phyloP scores from a whole-genome alignment of 1,140 invertebrate genomes.

The Drosophila prosaltans region DNA sequence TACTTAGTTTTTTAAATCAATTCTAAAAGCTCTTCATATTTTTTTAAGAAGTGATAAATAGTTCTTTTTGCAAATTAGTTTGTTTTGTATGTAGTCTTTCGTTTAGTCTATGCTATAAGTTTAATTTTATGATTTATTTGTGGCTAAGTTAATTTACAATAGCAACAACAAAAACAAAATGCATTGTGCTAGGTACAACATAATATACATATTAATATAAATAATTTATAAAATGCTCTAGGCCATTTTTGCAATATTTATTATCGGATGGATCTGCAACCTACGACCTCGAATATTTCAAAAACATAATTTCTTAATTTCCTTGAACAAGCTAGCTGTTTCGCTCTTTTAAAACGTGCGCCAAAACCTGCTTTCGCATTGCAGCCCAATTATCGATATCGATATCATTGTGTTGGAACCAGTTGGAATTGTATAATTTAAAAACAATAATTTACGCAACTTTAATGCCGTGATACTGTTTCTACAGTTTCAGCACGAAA shows the following conservation, averaged over 20 bases:
- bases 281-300: not conserved
- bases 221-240: slow-evolving; percentile 23
- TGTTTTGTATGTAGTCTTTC: slow-evolving; percentile 64
- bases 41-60: slow-evolving; percentile 71
- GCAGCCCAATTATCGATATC: no score
- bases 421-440: no score
- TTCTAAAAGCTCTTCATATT: slow-evolving; percentile 50
- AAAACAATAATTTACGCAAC: no score
- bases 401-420: no score
- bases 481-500: no score
- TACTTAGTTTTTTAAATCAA: slow-evolving; percentile 61
- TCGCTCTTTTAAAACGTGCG: no score
- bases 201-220: slow-evolving; percentile 14
- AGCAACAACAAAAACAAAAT: slow-evolving; percentile 34
- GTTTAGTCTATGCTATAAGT: slow-evolving; percentile 66
- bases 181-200: slow-evolving; percentile 17
- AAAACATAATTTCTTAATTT: not conserved
- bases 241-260: not conserved
- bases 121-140: slow-evolving; percentile 42
- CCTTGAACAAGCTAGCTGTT: no score
- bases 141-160: slow-evolving; percentile 55
- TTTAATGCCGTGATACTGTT: no score
- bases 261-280: not conserved
- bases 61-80: slow-evolving; percentile 52
- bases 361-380: no score